Evolutionary conservation across 1,140 invertebrate species (phyloP).

Genomic region (Oryctes rhinoceros): DNA sequence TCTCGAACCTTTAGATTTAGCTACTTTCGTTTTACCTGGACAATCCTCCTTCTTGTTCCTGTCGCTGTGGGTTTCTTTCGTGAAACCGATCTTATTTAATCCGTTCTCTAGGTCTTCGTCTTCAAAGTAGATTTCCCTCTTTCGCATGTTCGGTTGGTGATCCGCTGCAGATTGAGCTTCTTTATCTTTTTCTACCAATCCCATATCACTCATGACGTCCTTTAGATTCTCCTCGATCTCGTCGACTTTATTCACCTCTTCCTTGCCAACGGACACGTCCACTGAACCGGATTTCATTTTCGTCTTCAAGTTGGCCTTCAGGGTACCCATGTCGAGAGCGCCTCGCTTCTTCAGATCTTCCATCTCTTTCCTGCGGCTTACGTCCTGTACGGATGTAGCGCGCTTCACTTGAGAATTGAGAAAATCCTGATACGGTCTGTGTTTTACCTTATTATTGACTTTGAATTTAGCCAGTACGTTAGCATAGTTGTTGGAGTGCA

Average conservation of each 20-base stretch:
- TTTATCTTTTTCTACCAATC: constrained; percentile 51
- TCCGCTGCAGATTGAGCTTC: constrained; percentile 27
- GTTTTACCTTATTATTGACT: constrained; percentile 41
- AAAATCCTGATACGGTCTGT: constrained; percentile 37
- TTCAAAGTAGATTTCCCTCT: constrained; percentile 45
- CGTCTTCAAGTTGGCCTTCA: constrained; percentile 15
- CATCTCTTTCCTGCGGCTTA: constrained; percentile 3
- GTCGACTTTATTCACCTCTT: constrained; percentile 41
- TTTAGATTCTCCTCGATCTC: constrained; percentile 52
- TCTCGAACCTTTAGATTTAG: constrained; percentile 25
- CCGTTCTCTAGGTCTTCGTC: constrained; percentile 55
- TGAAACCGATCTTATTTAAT: constrained; percentile 48
- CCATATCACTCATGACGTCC: constrained; percentile 54
- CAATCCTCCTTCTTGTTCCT: constrained; percentile 45
- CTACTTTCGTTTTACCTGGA: constrained; percentile 32
- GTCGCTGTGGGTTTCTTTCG: constrained; percentile 43
- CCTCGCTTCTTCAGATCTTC: constrained; percentile 36
- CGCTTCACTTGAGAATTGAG: constrained; percentile 36
- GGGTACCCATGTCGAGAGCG: constrained; percentile 30
- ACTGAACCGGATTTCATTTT: constrained; percentile 34
- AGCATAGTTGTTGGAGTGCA: constrained; percentile 41
- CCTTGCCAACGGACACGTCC: constrained; percentile 8
- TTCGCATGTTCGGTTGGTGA: constrained; percentile 45
- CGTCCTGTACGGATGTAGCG: background rate
- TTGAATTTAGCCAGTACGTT: constrained; percentile 42